Evolutionary conservation across 2,113 vertebrate species (phyloP).

Genomic region (Oxygymnocypris stewartii): DNA sequence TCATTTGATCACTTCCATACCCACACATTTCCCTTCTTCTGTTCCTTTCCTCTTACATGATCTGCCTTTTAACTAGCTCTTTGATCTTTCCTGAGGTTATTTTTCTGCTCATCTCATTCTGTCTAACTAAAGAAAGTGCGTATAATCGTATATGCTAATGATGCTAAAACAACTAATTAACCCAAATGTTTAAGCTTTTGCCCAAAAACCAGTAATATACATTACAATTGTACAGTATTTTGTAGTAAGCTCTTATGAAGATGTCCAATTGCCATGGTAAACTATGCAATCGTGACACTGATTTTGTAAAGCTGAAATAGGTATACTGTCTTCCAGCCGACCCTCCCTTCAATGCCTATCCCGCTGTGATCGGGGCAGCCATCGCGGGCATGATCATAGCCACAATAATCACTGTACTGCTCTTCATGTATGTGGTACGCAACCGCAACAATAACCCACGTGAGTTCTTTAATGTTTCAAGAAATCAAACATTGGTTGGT

Average conservation of each 20-base stretch:
- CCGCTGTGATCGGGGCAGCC: conserved; percentile 82
- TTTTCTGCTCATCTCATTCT: conserved; percentile 26
- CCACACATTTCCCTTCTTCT: conserved; percentile 43
- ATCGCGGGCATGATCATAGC: conserved; percentile 82
- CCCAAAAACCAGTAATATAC: background rate
- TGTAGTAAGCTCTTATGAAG: background rate
- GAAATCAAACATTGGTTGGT: background rate
- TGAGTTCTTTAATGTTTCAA: conserved; percentile 69
- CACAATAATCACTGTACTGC: conserved; percentile 69
- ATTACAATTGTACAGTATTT: background rate
- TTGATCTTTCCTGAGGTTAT: conserved; percentile 44
- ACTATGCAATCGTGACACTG: background rate
- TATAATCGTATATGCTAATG: background rate
- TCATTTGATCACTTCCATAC: conserved; percentile 47
- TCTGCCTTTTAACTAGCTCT: conserved; percentile 51
- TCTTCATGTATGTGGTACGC: conserved; percentile 78
- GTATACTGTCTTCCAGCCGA: conserved; percentile 78
- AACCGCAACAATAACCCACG: conserved; percentile 81
- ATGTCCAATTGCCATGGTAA: background rate
- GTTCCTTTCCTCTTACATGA: conserved; percentile 50
- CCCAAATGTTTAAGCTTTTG: background rate
- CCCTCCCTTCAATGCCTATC: conserved; percentile 76
- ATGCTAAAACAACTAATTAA: background rate
- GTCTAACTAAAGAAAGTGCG: background rate
- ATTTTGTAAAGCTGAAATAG: conserved; percentile 47